Percentiles rank a stretch among this genome's conserved stretches.
phyloP scores from a whole-genome alignment of 2,888 invertebrate species.

The Eudemis profundana region DNA sequence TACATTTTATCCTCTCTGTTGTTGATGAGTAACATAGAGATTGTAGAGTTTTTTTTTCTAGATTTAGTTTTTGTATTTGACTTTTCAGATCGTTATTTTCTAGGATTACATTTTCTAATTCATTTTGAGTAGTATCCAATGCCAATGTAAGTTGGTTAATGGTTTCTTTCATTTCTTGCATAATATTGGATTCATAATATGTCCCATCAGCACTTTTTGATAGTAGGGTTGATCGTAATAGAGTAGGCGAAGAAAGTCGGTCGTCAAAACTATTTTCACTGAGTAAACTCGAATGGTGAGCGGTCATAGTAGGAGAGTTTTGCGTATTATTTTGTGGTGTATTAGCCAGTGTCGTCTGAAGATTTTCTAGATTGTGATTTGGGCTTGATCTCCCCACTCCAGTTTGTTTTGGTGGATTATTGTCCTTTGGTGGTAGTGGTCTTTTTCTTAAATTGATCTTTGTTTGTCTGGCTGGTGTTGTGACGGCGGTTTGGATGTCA shows the following conservation, averaged over 20 bases:
- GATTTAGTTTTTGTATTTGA: not conserved
- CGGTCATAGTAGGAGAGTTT: too few species aligned
- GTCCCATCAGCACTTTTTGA: constrained; percentile 5
- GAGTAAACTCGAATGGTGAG: not conserved
- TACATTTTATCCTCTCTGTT: not conserved
- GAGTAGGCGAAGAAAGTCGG: not conserved
- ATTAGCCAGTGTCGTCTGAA: not conserved
- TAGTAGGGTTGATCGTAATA: not conserved
- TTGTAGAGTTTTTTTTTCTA: constrained; percentile 1
- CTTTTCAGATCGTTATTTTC: constrained; percentile 3
- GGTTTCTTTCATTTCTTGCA: not conserved
- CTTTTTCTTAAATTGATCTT: not conserved
- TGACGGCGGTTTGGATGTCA: not conserved
- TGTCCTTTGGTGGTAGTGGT: not conserved
- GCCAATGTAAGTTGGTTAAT: not conserved
- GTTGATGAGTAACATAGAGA: not conserved
- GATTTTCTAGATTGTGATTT: not conserved
- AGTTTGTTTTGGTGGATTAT: not conserved
- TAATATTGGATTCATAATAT: not conserved
- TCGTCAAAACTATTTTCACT: not conserved
- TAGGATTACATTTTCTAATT: not conserved
- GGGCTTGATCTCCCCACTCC: not conserved
- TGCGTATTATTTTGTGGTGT: not conserved
- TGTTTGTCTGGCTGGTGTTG: not conserved
- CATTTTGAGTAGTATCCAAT: constrained; percentile 1